Conservation (phyloP, 2,888 invertebrate species). For the Dynastes grantii region DNA sequence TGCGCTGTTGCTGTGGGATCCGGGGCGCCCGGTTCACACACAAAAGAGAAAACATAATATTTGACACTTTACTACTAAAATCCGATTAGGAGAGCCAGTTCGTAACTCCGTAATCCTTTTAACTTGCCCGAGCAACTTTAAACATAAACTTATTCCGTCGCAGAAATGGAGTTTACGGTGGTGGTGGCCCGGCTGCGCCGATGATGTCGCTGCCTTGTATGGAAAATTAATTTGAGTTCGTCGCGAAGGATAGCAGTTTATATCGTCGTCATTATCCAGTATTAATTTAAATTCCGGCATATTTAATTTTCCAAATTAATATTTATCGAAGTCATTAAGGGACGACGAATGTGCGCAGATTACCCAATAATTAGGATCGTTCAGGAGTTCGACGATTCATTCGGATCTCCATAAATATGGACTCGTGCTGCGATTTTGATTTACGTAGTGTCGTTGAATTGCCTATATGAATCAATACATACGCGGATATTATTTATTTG, state of each 20-base stretch:
- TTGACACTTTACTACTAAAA: conserved; percentile 55
- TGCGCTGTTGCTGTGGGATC: conserved; percentile 13
- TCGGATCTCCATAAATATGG: conserved; percentile 17
- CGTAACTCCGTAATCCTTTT: conserved; percentile 48
- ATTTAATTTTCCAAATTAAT: conserved; percentile 35
- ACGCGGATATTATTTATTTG: conserved; percentile 13
- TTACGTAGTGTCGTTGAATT: conserved; percentile 1
- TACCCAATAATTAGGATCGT: conserved; percentile 21
- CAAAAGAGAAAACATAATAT: conserved; percentile 52
- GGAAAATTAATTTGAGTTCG: conserved; percentile 27
- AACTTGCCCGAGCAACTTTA: conserved; percentile 39
- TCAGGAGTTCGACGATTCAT: neutral
- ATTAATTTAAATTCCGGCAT: conserved; percentile 37
- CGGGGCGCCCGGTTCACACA: conserved; percentile 44
- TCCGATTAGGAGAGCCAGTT: conserved; percentile 53
- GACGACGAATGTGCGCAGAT: conserved; percentile 4
- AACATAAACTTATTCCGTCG: conserved; percentile 39
- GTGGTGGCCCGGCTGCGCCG: neutral
- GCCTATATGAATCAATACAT: neutral
- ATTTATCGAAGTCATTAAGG: conserved; percentile 23
- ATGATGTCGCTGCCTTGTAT: conserved; percentile 17
- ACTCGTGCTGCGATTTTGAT: neutral
- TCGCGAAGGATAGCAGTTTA: conserved; percentile 1
- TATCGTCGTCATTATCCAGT: conserved; percentile 12
- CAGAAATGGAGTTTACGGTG: conserved; percentile 37